These are phyloP conservation scores for Dynastes hyllus DNA, from an alignment of 2,888 invertebrate genomes.

Conservation along the genomic window DNA sequence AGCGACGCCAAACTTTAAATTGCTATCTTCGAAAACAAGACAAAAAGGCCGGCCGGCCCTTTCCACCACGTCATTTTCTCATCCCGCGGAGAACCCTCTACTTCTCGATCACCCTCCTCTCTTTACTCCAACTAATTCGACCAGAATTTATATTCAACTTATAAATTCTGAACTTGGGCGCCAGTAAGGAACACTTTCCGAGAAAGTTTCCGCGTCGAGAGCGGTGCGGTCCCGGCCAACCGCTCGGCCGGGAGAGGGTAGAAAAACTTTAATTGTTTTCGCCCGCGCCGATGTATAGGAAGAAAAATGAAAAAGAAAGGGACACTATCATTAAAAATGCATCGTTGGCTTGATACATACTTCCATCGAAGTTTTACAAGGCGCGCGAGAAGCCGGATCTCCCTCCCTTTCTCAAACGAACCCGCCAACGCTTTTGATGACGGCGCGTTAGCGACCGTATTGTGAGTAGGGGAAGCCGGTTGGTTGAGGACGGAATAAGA, in stretches of 20 bases:
- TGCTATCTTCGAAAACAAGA: conserved; percentile 46
- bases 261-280: conserved; percentile 63
- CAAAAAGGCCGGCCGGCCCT: conserved; percentile 27
- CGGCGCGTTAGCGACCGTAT: conserved; percentile 13
- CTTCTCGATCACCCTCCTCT: conserved; percentile 33
- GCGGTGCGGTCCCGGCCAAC: conserved; percentile 29
- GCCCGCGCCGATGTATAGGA: conserved; percentile 52
- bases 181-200: conserved; percentile 29
- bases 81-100: conserved; percentile 1
- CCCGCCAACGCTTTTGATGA: background rate
- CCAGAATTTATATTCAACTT: conserved; percentile 66
- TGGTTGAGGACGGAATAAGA: conserved; percentile 2
- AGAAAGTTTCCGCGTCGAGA: conserved; percentile 30
- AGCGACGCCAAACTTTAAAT: conserved; percentile 51
- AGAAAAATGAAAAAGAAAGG: conserved; percentile 48
- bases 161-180: conserved; percentile 46
- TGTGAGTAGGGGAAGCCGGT: conserved; percentile 7
- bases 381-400: conserved; percentile 6
- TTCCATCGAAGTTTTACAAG: conserved; percentile 58
- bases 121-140: conserved; percentile 64
- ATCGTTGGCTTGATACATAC: conserved; percentile 60
- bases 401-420: background rate
- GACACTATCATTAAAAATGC: conserved; percentile 63
- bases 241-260: conserved; percentile 6
- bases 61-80: conserved; percentile 24